Evolutionary conservation across 2,888 invertebrate species (phyloP), one percentile per base, ranked within the genome.

Genomic region (Tenthredo amoena): DNA sequence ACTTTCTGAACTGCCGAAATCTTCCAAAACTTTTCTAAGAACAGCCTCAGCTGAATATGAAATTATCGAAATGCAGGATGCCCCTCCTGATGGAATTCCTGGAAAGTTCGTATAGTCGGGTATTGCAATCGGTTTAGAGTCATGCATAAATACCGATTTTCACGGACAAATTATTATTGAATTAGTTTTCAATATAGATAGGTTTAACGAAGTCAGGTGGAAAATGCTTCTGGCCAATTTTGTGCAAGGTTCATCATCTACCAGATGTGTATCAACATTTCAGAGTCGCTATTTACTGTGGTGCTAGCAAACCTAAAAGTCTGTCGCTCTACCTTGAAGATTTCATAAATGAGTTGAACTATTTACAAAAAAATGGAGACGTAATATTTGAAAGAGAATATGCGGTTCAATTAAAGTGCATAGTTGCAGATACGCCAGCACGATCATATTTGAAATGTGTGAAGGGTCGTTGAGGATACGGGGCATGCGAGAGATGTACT

Each of bases 261-360:
- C 74, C 87, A 9, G 86, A 87, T 47, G 74, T 87, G 1, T 88
- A 88, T 37, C 85, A 88, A 76, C 87, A 87, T 3, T 88, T 87
- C 71, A 31, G 84, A 4, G 86, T 88, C 5, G 87, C 85, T 15
- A 77, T 87, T 74, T 87, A 87, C 84, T 87, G 58, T 76, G 88
- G 87, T 58, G 74, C 77, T 71, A 71, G 85, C n/a, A 89, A 88
- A 85, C 88, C 88, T 0, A 85, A 85, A 43, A 34, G 65, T 85
- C 37, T 83, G 12, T 74, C 84, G 2, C 37, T 86, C 12, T 88
- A 84, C 86, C 86, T 88, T 26, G 18, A 74, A 1, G 15, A 76
- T n/a, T 89, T 88, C 62, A 84, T 89, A 21, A 18, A 71, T 40
- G 88, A 89, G 79, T 18, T 89, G 31, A 89, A 88, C 84, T 0